Base-by-base conservation (phyloP, 2,113 vertebrate genomes). In the Nanorana parkeri region DNA sequence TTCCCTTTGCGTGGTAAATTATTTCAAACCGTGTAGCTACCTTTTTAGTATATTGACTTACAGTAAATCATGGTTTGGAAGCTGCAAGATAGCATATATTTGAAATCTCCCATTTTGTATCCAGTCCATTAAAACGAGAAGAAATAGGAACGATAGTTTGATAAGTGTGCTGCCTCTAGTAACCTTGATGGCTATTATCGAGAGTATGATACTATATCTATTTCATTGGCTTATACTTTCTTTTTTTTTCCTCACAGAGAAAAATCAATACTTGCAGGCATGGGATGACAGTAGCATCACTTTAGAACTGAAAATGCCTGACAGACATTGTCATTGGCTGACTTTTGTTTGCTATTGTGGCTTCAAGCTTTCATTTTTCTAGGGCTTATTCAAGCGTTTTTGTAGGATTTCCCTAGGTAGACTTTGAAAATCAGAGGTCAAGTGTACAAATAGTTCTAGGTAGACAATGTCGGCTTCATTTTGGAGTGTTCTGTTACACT, bases 281-380 rank as follows among this genome's bases (percentile, higher is more conserved):
- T 89, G 83, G 92, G 90, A 92, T 97, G 96, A 96, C 97, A 96
- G 95, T 93, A 84, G 93, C 94, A 97, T 98, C 94, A 92, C 94
- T 98, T 93, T 92, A 96, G 95, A 96, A 96, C 95, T 95, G 96
- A 98, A 95, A 88, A 94, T 92, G 91, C 88, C 94, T 97, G 97
- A 98, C 97, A 97, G 91, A 88, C 86, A 83, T 95, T 95, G 95
- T 95, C 95, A 96, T 95, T 96, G 92, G 90, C 92, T 96, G 95
- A 97, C 95, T 97, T 98, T 96, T 94, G 90, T 96, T 96, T 90
- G 89, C 95, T 92, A 90, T 94, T 93, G 94, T 96, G 94, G 92
- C 95, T 97, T 97, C 95, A 96, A 95, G 93, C 90, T 94, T 94
- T 96, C 94, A 96, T 96, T 97, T 96, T 96, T 96, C 95, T 94